Percentiles rank a stretch among this genome's conserved stretches.
These are phyloP conservation scores for Eciton burchellii DNA, from an alignment of 1,140 invertebrate genomes.

Conservation along the genomic window DNA sequence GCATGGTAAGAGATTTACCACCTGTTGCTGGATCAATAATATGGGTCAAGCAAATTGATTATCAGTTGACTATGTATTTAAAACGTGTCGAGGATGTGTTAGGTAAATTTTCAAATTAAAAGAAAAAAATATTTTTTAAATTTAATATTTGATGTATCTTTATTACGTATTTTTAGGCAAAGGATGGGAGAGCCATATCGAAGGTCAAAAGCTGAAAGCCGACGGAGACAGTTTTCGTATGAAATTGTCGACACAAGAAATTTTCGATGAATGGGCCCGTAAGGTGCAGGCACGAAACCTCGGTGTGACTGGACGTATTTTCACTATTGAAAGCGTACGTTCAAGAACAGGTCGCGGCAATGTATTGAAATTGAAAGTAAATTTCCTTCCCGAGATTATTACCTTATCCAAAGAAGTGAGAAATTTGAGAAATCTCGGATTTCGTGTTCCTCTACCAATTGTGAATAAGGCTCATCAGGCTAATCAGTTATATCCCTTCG, in stretches of 20 bases:
- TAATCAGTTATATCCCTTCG: constrained; percentile 99
- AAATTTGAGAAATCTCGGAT: constrained; percentile 98
- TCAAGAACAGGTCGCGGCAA: constrained; percentile 94
- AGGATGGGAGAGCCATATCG: constrained; percentile 99
- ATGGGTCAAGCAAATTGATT: constrained; percentile 99
- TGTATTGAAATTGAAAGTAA: constrained; percentile 96
- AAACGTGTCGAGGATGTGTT: constrained; percentile 98
- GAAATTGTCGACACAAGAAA: constrained; percentile 97
- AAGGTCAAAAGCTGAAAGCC: constrained; percentile 98
- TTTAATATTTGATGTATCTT: neutral
- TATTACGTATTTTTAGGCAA: constrained; percentile 88
- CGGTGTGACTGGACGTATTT: constrained; percentile 97
- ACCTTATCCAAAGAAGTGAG: constrained; percentile 99
- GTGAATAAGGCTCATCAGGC: constrained; percentile 99
- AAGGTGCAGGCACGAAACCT: constrained; percentile 98
- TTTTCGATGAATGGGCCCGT: constrained; percentile 99
- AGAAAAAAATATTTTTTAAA: constrained; percentile 9
- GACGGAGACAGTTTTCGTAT: constrained; percentile 98
- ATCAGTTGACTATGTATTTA: constrained; percentile 98
- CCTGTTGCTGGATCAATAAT: constrained; percentile 99
- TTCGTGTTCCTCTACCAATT: constrained; percentile 98
- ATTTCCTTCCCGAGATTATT: constrained; percentile 99
- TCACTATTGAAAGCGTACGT: constrained; percentile 95
- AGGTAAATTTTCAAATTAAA: constrained; percentile 84
- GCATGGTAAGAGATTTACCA: constrained; percentile 96